Percentiles rank a stretch among this genome's conserved stretches.
Evolutionary conservation across 2,888 invertebrate genomes (phyloP).

Genomic region (Altica lythri): DNA sequence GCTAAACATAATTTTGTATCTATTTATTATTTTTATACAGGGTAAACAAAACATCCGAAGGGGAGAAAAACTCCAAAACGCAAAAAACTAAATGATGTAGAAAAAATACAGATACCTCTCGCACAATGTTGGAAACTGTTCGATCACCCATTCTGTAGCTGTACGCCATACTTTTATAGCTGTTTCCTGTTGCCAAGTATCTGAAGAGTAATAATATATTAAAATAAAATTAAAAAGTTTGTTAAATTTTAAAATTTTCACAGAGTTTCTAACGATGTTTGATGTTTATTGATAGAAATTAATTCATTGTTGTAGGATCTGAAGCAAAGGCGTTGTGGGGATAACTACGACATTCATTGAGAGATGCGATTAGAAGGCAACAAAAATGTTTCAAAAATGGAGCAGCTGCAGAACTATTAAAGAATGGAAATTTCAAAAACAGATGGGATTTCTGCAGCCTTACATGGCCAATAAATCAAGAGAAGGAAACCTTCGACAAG

Average conservation of each 20-base stretch:
- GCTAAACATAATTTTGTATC: too few relatives aligned
- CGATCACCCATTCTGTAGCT: conserved; percentile 32
- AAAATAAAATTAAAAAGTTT: conserved; percentile 3
- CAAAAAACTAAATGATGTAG: too few relatives aligned
- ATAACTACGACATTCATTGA: too few relatives aligned
- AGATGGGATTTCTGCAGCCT: conserved; percentile 31
- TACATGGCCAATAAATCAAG: conserved; percentile 31
- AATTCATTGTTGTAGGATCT: conserved; percentile 2
- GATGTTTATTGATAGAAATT: conserved; percentile 14
- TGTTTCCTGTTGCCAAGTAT: conserved; percentile 21
- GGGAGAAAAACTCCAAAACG: too few relatives aligned
- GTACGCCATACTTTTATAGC: conserved; percentile 34
- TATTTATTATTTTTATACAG: too few relatives aligned
- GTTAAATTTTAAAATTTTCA: conserved; percentile 18
- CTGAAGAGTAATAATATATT: conserved; percentile 8
- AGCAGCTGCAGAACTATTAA: too few relatives aligned
- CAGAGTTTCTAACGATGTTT: conserved; percentile 23
- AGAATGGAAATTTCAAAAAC: too few relatives aligned
- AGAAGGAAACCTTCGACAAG: conserved; percentile 18
- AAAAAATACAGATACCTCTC: too few relatives aligned
- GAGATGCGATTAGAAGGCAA: too few relatives aligned
- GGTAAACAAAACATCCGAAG: too few relatives aligned
- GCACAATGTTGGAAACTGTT: conserved; percentile 50
- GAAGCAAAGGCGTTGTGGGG: neutral
- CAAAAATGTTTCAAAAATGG: too few relatives aligned